Evolutionary conservation across 2,888 invertebrate species (phyloP).

Genomic region (Tetropium fuscum): DNA sequence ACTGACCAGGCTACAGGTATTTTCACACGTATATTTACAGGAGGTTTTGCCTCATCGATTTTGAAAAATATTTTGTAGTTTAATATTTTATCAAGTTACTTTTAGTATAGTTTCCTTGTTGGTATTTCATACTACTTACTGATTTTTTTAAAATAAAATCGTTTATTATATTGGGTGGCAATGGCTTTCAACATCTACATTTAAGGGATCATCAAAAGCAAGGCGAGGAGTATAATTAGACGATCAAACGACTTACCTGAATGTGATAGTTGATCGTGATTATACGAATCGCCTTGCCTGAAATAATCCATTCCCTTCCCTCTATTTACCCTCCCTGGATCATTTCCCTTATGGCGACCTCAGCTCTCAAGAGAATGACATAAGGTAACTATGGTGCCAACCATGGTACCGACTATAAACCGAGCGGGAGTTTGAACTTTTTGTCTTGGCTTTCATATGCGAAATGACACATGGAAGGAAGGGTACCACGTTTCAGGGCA

Average conservation of each 20-base stretch:
- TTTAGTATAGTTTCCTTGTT: too few relatives aligned
- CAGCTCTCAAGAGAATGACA: not conserved
- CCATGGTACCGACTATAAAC: not conserved
- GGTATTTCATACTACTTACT: too few relatives aligned
- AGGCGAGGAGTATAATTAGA: too few relatives aligned
- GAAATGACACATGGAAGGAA: too few relatives aligned
- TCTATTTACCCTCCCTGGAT: not conserved
- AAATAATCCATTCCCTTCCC: not conserved
- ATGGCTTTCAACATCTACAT: not conserved
- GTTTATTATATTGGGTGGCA: not conserved
- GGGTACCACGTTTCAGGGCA: too few relatives aligned
- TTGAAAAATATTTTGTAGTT: constrained; percentile 4
- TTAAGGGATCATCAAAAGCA: not conserved
- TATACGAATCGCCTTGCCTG: too few relatives aligned
- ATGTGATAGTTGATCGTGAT: too few relatives aligned
- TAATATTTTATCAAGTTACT: too few relatives aligned
- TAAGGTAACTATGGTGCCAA: too few relatives aligned
- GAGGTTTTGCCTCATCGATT: not conserved
- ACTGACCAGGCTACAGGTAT: not conserved
- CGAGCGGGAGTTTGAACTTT: not conserved
- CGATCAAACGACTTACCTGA: too few relatives aligned
- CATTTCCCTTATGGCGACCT: not conserved
- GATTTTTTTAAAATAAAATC: not conserved
- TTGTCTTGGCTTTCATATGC: too few relatives aligned
- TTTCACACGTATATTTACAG: too few relatives aligned